Evolutionary conservation across 2,797 vertebrate species (phyloP), one percentile per base, ranked within the genome.

Genomic region (Alosa sapidissima): DNA sequence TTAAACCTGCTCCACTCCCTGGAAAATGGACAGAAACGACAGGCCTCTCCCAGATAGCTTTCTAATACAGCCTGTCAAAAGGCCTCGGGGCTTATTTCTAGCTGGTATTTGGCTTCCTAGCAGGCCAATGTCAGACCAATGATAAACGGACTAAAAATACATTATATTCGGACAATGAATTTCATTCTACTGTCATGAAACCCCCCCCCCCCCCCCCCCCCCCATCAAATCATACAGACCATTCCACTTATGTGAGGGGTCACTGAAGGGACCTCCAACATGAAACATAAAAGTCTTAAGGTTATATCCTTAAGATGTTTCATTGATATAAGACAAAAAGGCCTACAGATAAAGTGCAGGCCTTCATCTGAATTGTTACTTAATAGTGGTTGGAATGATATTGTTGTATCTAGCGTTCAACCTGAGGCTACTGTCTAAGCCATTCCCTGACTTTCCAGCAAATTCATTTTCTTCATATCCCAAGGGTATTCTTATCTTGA

Each of bases 401-500:
- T 41, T 4, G 28, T 33, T 72, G 13, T 68, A 3, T 68, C 36
- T 62, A 36, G 10, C 0, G 28, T 14, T 36, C 11, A 41, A 72
- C 65, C 28, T 14, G 24, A 72, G 65, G 65, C 65, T 36, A 72
- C 36, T 72, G 28, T 28, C 28, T 36, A 72, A 36, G 33, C 33
- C 65, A 36, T 36, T 41, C 2, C 33, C 65, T 72, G 9, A 36
- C 14, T 36, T 16, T 36, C 65, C 65, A 36, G 14, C 65, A 72
- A 36, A 72, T 28, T 36, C 6, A 72, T 72, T 72, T 54, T 41
- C 65, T 72, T 41, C 33, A 1, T 72, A 72, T 33, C 65, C 65
- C 65, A 36, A 72, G 28, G 65, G 33, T 72, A 45, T 41, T 82
- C 82, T 81, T 1, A 9, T 88, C 55, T 58, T 41, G 13, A 72